Base-by-base conservation (phyloP, 2,888 invertebrate genomes). In the Limnephilus lunatus region DNA sequence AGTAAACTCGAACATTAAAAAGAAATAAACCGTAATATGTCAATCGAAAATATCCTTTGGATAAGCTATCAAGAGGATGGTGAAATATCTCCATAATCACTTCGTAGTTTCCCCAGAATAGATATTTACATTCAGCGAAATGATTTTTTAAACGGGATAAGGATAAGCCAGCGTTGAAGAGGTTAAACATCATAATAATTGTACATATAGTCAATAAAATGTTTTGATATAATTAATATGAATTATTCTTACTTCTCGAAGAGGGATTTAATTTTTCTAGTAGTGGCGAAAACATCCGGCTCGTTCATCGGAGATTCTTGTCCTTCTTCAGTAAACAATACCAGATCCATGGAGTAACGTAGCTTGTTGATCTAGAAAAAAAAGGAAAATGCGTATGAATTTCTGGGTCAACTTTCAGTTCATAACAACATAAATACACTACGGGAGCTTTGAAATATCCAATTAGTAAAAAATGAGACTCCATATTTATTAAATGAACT, bases 331-430 rank as follows among this genome's bases (percentile, higher is more conserved):
- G 95, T 95, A 89, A 95, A 96, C 94, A 98, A 95, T 94, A 97
- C 96, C 93, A 96, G 95, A 94, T 98, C 98, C 97, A 98, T 97
- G 94, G 97, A 96, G 94, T 97, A 97, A 0, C 98, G 97, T 85
- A 98, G 95, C 95, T 97, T 97, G 94, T 98, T 98, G 32, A 98
- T 97, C 98, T 98, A 94, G 35, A 94, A 94, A 91, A 94, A 92
- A 89, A 93, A 85, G 53, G 19, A 3, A 3, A 68, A 68, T 68
- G 25, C 53, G 25, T 3, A 7, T 68, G 53, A 68, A 68, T 68
- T 68, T 68, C 53, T 7, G 19, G 53, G 53, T 68, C 25, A 68
- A 68, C 9, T 53, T 48, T 48, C 48, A 48, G 53, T 19, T 68
- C 25, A 9, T n/a, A n/a, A n/a, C 9, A n/a, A 9, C 0, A 9